Evolutionary conservation across 2,888 invertebrate genomes (phyloP), one percentile per base, ranked within the genome.

Genomic region (Girardia tigrina): DNA sequence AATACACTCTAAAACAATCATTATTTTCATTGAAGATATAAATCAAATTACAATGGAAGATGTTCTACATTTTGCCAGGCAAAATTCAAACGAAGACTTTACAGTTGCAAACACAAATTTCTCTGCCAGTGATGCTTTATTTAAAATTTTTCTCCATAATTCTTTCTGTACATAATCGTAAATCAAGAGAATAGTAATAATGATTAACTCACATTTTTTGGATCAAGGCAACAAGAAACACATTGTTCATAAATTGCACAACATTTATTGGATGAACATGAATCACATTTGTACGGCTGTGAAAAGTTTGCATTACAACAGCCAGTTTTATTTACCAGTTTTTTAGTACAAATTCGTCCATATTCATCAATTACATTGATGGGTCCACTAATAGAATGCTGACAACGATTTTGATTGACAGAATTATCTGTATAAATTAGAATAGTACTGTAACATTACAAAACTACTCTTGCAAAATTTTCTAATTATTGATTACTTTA

Each of bases 191-290:
- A 56, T 56, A 56, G n/a, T 8, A 56, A 56, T 8, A 56, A 56
- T 56, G 4, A 2, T 56, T 16, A 12, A 56, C 56, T 2, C n/a
- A 56, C 56, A 56, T 56, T 56, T 56, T 56, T 56, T 8, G 4
- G 56, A 56, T 56, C 23, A 16, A 56, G 6, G 23, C 56, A 56
- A 56, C 56, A 56, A 12, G 56, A 56, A n/a, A 56, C 56, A 56
- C 56, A 56, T 20, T 56, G 16, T 56, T 56, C 56, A 56, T 56
- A 56, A 56, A 56, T 56, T 56, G 56, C 56, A 56, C 56, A 56
- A 16, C 56, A 56, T 16, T 56, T 56, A 56, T 56, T 56, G 20
- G 56, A 56, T 56, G n/a, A 23, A 56, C 56, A 56, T 6, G 56
- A 12, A 20, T 4, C 23, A 16, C 56, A 56, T 6, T 4, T n/a